phyloP scores from a whole-genome alignment of 2,888 invertebrate species.

The Eurytoma adleriae region DNA sequence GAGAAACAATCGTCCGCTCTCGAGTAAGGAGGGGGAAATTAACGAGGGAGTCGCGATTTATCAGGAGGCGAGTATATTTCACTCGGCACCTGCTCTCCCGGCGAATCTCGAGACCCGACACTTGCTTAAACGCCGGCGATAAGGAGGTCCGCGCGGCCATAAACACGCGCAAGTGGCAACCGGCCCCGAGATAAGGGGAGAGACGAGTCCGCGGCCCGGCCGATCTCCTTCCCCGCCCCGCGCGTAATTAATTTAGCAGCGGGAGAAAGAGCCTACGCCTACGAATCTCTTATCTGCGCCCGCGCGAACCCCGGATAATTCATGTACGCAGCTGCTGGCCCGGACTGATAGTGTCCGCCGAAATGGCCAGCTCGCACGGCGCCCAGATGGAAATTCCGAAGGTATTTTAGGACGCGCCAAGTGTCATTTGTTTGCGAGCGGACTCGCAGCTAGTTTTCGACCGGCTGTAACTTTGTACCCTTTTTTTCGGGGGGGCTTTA shows the following conservation, averaged over 20 bases:
- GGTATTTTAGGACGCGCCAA: slow-evolving; percentile 20
- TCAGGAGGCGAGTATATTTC: slow-evolving; percentile 43
- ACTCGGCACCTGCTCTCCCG: slow-evolving; percentile 24
- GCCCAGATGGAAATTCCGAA: neutral
- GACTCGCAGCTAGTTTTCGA: neutral
- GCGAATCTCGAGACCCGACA: slow-evolving; percentile 16
- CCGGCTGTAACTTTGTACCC: neutral
- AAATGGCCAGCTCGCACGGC: slow-evolving; percentile 27
- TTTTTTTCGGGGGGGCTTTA: neutral
- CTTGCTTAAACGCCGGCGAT: slow-evolving; percentile 26
- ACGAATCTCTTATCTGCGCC: slow-evolving; percentile 7
- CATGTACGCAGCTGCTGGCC: neutral
- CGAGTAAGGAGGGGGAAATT: slow-evolving; percentile 2
- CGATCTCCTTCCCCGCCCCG: neutral
- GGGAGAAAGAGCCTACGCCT: slow-evolving; percentile 1
- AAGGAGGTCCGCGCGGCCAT: slow-evolving; percentile 23
- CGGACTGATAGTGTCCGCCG: slow-evolving; percentile 25
- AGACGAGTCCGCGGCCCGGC: neutral
- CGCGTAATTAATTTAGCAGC: slow-evolving; percentile 48
- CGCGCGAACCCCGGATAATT: slow-evolving; percentile 13
- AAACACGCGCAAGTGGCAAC: slow-evolving; percentile 48
- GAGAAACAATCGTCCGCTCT: neutral
- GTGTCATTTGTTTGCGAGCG: slow-evolving; percentile 7
- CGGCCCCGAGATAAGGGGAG: slow-evolving; percentile 30
- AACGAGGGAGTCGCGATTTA: slow-evolving; percentile 25